Conservation (phyloP, 2,888 invertebrate species). For the Drosophila acutilabella region DNA sequence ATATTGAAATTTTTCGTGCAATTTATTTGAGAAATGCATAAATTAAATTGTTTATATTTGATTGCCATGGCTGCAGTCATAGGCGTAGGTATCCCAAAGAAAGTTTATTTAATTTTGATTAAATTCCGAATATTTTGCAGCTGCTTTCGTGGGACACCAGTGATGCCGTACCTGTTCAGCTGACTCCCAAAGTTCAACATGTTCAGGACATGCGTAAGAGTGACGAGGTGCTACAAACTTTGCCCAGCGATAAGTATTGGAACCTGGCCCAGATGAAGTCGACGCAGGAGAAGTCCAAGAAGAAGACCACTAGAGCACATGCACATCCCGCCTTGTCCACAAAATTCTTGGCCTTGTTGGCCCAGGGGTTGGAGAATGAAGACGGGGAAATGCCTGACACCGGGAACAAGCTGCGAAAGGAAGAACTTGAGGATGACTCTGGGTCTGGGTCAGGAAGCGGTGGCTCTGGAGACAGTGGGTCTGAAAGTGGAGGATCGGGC, state of each 20-base stretch:
- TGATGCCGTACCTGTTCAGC: constrained; percentile 7
- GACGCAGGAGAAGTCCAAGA: not conserved
- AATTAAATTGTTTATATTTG: constrained; percentile 22
- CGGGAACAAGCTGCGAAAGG: too few species aligned
- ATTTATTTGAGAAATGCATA: constrained; percentile 27
- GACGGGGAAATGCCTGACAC: not conserved
- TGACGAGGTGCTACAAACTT: not conserved
- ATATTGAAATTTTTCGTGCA: constrained; percentile 9
- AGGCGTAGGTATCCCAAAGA: constrained; percentile 10
- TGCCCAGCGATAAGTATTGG: not conserved
- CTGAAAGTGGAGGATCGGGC: too few species aligned
- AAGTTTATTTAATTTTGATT: too few species aligned
- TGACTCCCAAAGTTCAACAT: not conserved
- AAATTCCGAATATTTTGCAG: not conserved
- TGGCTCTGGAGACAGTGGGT: too few species aligned
- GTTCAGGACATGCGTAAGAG: not conserved
- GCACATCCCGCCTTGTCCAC: not conserved
- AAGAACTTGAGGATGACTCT: too few species aligned
- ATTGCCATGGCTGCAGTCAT: constrained; percentile 8
- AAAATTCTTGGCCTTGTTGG: constrained; percentile 1
- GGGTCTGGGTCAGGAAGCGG: too few species aligned
- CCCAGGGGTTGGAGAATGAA: not conserved
- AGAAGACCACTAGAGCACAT: not conserved
- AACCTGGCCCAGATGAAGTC: not conserved
- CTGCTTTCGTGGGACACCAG: not conserved